A percentile compares a stretch with the other conserved stretches of the same genome.
Conservation (phyloP, 2,888 invertebrate species). For the Habrosyne pyritoides region DNA sequence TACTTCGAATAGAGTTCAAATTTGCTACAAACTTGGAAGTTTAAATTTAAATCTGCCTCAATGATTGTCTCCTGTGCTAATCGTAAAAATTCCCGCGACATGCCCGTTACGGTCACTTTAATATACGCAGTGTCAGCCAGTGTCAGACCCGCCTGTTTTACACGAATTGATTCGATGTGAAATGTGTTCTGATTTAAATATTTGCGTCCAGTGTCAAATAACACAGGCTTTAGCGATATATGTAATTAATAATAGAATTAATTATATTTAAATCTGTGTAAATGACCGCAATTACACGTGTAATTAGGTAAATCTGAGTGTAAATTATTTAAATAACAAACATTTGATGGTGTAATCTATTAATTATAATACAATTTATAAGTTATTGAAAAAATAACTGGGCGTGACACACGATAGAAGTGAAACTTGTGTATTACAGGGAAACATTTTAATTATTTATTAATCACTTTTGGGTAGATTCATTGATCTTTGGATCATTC, state of each 20-base stretch:
- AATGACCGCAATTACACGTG: not conserved
- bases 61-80: slow-evolving; percentile 58
- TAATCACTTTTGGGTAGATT: no score
- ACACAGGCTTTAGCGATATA: not conserved
- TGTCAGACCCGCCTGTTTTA: slow-evolving; percentile 11
- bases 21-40: slow-evolving; percentile 16
- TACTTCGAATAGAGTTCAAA: slow-evolving; percentile 21
- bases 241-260: not conserved
- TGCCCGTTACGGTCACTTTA: slow-evolving; percentile 42
- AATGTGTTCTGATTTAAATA: slow-evolving; percentile 1
- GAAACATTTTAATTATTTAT: no score
- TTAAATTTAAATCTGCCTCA: slow-evolving; percentile 62
- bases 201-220: not conserved
- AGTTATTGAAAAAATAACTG: no score
- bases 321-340: not conserved
- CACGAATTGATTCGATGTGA: slow-evolving; percentile 9
- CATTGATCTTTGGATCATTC: no score
- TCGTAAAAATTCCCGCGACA: slow-evolving; percentile 65
- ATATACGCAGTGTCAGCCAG: slow-evolving; percentile 23
- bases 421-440: no score
- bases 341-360: no score
- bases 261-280: not conserved
- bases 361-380: no score
- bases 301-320: not conserved
- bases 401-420: no score